Evolutionary conservation across 2,113 vertebrate species (phyloP).

Genomic region (Caretta caretta): DNA sequence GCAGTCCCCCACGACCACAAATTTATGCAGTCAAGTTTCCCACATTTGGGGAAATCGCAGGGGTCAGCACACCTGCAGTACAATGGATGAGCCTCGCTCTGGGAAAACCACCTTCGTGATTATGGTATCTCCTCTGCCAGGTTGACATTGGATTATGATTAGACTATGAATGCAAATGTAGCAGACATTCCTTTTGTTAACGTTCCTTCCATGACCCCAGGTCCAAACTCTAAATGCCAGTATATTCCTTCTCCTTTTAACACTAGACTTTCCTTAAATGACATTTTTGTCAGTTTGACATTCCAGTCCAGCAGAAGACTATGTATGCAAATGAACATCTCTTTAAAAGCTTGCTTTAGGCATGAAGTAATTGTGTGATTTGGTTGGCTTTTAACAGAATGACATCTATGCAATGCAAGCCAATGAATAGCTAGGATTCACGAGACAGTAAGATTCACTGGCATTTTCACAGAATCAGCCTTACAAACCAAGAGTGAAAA

Average conservation of each 20-base stretch:
- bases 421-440: background rate
- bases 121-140: too few species aligned
- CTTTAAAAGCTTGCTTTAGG: background rate
- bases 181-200: background rate
- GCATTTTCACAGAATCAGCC: background rate
- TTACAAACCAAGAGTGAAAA: background rate
- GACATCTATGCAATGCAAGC: background rate
- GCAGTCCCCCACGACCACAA: too few species aligned
- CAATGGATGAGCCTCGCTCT: too few species aligned
- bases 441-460: background rate
- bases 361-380: background rate
- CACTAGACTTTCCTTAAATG: background rate
- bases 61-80: too few species aligned
- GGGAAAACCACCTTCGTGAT: too few species aligned
- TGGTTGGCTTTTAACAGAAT: background rate
- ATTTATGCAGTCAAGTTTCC: too few species aligned
- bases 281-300: background rate
- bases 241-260: background rate
- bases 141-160: background rate
- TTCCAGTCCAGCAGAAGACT: background rate
- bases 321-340: background rate
- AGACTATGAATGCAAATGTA: background rate
- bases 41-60: too few species aligned
- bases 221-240: background rate
- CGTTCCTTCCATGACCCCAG: background rate